A percentile compares a stretch with the other conserved stretches of the same genome.
phyloP scores from a whole-genome alignment of 2,888 invertebrate genomes.

The Mechanitis messenoides region DNA sequence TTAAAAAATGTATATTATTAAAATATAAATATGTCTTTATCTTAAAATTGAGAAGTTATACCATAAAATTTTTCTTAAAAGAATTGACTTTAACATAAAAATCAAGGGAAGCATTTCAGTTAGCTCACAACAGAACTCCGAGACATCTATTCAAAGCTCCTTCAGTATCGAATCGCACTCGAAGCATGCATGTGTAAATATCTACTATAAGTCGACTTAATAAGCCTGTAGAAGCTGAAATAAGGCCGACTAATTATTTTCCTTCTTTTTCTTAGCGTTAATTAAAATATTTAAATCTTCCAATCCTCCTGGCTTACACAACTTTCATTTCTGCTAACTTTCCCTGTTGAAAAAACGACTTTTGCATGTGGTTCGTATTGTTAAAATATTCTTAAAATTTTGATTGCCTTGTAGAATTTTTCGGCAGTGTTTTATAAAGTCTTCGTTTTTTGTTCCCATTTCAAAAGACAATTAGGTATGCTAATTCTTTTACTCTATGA shows the following conservation, averaged over 20 bases:
- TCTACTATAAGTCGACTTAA: conserved; percentile 39
- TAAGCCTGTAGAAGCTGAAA: conserved; percentile 47
- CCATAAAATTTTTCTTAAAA: conserved; percentile 29
- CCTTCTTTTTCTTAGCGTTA: conserved; percentile 47
- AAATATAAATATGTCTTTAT: conserved; percentile 25
- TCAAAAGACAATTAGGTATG: conserved; percentile 69
- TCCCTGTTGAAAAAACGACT: conserved; percentile 45
- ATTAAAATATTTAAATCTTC: conserved; percentile 59
- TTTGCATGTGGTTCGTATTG: conserved; percentile 57
- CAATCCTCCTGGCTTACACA: conserved; percentile 39
- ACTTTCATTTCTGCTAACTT: conserved; percentile 55
- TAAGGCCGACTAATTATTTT: conserved; percentile 43
- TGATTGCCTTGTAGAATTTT: conserved; percentile 65
- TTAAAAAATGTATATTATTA: conserved; percentile 10
- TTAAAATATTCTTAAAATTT: conserved; percentile 64
- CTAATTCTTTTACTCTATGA: conserved; percentile 69
- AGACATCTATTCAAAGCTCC: conserved; percentile 44
- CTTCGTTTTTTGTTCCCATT: conserved; percentile 61
- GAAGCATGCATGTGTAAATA: conserved; percentile 50
- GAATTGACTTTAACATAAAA: conserved; percentile 43
- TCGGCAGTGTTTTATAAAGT: conserved; percentile 49
- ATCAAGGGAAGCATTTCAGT: conserved; percentile 47
- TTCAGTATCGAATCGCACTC: conserved; percentile 45
- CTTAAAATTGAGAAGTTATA: conserved; percentile 20
- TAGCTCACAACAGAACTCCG: conserved; percentile 42